Percentiles rank a stretch among this genome's conserved stretches.
Evolutionary conservation across 2,888 invertebrate species (phyloP).

Genomic region (Exephanes ischioxanthus): DNA sequence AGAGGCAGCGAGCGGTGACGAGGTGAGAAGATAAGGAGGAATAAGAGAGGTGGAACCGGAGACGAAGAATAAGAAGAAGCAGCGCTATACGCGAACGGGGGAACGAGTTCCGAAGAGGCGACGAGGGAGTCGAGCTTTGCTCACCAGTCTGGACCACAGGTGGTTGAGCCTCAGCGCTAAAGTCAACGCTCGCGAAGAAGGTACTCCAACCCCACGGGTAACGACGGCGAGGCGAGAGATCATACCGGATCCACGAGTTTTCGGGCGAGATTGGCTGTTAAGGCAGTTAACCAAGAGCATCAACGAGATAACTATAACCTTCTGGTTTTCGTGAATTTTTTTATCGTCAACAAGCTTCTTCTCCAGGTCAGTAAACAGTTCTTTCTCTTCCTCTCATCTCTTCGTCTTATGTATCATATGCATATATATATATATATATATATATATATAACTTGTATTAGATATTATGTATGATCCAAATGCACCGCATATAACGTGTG

Average conservation of each 20-base stretch:
- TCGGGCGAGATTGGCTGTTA: slow-evolving; percentile 31
- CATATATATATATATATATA: neutral
- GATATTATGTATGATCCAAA: slow-evolving; percentile 3
- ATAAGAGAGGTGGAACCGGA: slow-evolving; percentile 49
- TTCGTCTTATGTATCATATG: neutral
- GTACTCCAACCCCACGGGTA: slow-evolving; percentile 60
- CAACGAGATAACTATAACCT: neutral
- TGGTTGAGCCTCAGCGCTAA: slow-evolving; percentile 74
- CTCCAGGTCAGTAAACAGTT: slow-evolving; percentile 61
- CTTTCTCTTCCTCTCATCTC: slow-evolving; percentile 30
- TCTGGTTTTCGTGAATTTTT: slow-evolving; percentile 30
- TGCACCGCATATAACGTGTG: neutral
- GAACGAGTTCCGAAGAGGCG: slow-evolving; percentile 64
- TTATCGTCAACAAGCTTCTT: slow-evolving; percentile 40
- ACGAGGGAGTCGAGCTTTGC: slow-evolving; percentile 65
- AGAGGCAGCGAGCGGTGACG: slow-evolving; percentile 53
- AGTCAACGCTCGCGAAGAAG: slow-evolving; percentile 68
- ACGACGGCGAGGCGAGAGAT: slow-evolving; percentile 35
- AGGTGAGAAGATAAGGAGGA: slow-evolving; percentile 59
- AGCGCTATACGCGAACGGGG: slow-evolving; percentile 54
- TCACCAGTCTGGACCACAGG: slow-evolving; percentile 72
- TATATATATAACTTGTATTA: neutral
- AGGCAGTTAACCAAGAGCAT: slow-evolving; percentile 12
- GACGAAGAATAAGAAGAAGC: slow-evolving; percentile 51
- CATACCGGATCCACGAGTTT: slow-evolving; percentile 62